Conservation (phyloP, 2,888 invertebrate species). For the Vandiemenella viatica region DNA sequence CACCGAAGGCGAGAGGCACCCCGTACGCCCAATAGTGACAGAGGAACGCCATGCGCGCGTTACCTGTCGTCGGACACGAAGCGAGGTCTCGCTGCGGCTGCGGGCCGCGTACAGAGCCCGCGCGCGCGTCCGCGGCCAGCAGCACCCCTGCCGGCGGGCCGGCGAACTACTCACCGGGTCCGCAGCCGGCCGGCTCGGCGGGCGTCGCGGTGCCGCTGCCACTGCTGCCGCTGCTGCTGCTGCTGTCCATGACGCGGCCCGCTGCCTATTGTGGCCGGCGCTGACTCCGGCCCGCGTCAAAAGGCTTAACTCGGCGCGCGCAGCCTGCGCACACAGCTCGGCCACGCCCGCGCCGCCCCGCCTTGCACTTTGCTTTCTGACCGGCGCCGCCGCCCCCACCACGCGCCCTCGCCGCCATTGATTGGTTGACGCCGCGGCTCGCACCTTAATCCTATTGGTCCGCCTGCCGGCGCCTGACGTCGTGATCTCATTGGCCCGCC, state of each 20-base stretch:
- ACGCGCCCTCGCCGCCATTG: constrained; percentile 8
- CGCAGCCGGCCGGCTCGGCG: too few species aligned
- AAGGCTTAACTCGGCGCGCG: not conserved
- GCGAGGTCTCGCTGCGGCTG: too few species aligned
- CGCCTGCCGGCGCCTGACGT: constrained; percentile 16
- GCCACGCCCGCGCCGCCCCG: not conserved
- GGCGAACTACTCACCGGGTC: too few species aligned
- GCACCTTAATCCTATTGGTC: constrained; percentile 18
- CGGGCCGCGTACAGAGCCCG: too few species aligned
- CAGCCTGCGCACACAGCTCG: not conserved
- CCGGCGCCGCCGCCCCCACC: not conserved
- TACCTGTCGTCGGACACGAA: too few species aligned
- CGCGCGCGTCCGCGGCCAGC: too few species aligned
- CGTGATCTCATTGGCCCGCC: constrained; percentile 19
- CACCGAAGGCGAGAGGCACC: too few species aligned
- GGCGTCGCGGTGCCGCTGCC: not conserved
- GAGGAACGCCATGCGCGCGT: too few species aligned
- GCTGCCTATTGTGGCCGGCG: not conserved
- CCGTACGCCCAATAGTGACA: too few species aligned
- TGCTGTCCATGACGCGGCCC: not conserved
- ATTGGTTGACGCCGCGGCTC: constrained; percentile 15
- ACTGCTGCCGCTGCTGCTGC: not conserved
- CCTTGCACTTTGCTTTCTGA: not conserved
- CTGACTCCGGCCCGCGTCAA: not conserved
- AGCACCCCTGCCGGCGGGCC: too few species aligned